phyloP scores from a whole-genome alignment of 2,113 vertebrate genomes.

The Plectropomus leopardus region DNA sequence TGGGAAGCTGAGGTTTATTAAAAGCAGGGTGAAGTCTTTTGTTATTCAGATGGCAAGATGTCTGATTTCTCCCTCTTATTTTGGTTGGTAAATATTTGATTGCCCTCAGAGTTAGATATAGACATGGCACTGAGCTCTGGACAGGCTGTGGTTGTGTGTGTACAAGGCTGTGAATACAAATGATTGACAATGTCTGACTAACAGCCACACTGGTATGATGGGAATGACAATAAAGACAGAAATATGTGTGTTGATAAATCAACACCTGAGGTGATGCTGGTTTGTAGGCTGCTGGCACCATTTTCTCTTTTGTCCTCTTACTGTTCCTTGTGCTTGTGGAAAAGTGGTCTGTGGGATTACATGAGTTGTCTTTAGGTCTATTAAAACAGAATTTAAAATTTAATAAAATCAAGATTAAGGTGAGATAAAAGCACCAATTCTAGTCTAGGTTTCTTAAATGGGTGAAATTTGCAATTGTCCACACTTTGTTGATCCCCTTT shows the following conservation, averaged over 20 bases:
- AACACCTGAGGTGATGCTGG: neutral
- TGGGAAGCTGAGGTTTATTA: constrained; percentile 78
- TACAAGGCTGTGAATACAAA: constrained; percentile 38
- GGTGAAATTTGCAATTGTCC: neutral
- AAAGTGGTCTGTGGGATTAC: neutral
- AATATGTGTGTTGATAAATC: constrained; percentile 11
- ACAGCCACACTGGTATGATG: constrained; percentile 7
- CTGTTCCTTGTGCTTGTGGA: neutral
- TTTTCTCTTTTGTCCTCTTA: neutral
- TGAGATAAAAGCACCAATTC: neutral
- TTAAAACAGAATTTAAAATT: neutral
- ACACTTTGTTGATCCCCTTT: neutral
- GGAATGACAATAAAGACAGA: neutral
- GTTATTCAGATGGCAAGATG: constrained; percentile 69
- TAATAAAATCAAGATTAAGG: neutral
- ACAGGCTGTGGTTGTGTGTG: constrained; percentile 32
- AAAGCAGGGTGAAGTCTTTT: constrained; percentile 75
- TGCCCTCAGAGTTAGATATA: constrained; percentile 39
- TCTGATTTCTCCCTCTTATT: constrained; percentile 62
- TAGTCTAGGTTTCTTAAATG: neutral
- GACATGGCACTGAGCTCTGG: constrained; percentile 36
- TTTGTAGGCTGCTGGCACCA: neutral
- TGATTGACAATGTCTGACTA: constrained; percentile 32
- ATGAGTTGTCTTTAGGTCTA: neutral
- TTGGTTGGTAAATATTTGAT: constrained; percentile 62